Base-by-base conservation (phyloP, 1,140 invertebrate species). In the Drosophila persimilis region DNA sequence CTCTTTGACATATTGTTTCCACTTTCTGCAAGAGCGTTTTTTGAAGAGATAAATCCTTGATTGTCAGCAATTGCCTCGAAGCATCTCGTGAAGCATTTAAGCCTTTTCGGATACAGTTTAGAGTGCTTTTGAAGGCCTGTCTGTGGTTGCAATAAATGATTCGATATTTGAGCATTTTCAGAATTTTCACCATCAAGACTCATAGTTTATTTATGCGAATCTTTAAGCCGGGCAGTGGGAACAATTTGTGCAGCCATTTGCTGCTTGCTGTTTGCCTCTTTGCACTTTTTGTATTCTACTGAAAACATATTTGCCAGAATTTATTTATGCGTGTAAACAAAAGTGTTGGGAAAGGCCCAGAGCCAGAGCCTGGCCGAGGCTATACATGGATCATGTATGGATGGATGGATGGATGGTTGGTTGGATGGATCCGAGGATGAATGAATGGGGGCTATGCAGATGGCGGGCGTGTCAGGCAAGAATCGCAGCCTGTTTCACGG, bases 241-340 rank as follows among this genome's bases (percentile, higher is more conserved):
- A 54, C 59, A 41, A 50, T 56, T 45, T 67, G 48, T 13, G 13
- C 11, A 54, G 51, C 20, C 15, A 22, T 35, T 29, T 15, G 48
- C 48, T 51, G 35, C 24, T 43, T 22, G 29, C 48, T 51, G 35
- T 35, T 43, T 22, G 29, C 6, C 7, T 39, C 35, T 13, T 39
- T 39, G 4, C 35, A 4, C 35, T 39, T 39, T 39, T 39, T 13
- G 29, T n/a, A 29, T 35, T 55, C 55, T 44, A 46, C 44, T 41
- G 44, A 67, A 59, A 70, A 69, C 45, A 43, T 48, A 54, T n/a
- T 46, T 26, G 58, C 29, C 9, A 31, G 67, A 50, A 80, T 72
- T 81, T 77, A 80, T 80, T 73, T 80, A 73, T 81, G 73, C 58
- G 72, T 58, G 69, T 51, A 61, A 73, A 81, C 71, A 75, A 79